phyloP scores from a whole-genome alignment of 2,888 invertebrate genomes.

The Leptinotarsa tumamoca region DNA sequence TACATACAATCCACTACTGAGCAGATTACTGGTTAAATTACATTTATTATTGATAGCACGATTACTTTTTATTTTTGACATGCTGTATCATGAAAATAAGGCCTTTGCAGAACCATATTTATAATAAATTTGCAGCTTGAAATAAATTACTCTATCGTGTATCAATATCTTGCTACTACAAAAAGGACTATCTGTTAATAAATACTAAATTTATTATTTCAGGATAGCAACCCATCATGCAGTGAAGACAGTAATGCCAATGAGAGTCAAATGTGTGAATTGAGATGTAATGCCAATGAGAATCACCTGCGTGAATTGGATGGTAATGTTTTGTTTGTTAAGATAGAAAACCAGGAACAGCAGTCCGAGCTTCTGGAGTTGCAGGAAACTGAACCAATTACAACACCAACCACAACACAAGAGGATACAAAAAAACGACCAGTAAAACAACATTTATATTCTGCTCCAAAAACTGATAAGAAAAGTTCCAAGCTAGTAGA shows the following conservation, averaged over 20 bases:
- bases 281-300: constrained; percentile 20
- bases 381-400: constrained; percentile 19
- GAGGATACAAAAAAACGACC: constrained; percentile 18
- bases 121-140: not conserved
- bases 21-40: constrained; percentile 1
- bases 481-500: not conserved
- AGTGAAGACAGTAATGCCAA: constrained; percentile 6
- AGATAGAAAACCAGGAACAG: constrained; percentile 23
- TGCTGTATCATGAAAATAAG: not conserved
- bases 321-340: constrained; percentile 17
- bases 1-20: constrained; percentile 7
- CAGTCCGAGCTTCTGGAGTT: constrained; percentile 15
- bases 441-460: constrained; percentile 12
- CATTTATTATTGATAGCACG: not conserved
- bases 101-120: constrained; percentile 1
- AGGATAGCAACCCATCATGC: constrained; percentile 4
- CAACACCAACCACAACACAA: constrained; percentile 16
- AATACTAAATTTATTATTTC: constrained; percentile 5
- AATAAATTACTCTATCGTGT: not conserved
- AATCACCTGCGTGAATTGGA: constrained; percentile 16
- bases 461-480: constrained; percentile 6
- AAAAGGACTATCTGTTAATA: not conserved
- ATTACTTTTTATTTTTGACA: not conserved
- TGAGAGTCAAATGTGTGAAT: constrained; percentile 15
- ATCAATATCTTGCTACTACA: not conserved